These are phyloP conservation scores for Coleophora flavipennella DNA, from an alignment of 2,888 invertebrate genomes.

Conservation along the genomic window DNA sequence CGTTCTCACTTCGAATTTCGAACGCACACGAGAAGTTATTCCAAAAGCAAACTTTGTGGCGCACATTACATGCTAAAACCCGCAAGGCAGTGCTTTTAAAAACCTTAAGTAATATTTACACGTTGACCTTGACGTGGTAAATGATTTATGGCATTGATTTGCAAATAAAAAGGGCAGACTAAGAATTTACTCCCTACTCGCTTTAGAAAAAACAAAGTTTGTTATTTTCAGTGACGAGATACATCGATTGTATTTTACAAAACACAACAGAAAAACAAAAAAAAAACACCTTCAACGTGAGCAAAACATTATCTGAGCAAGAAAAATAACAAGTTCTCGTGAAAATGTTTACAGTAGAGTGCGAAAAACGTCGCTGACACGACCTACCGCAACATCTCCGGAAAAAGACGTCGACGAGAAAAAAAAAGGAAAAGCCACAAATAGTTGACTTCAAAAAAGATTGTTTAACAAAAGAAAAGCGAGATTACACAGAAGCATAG, in stretches of 20 bases:
- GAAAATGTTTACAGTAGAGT: not conserved
- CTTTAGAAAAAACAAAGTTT: too few species aligned
- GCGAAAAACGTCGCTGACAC: constrained; percentile 1
- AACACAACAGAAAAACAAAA: too few species aligned
- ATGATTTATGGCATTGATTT: too few species aligned
- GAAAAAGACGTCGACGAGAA: not conserved
- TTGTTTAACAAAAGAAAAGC: not conserved
- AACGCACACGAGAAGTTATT: not conserved
- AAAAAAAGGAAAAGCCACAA: constrained; percentile 1
- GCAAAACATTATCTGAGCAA: not conserved
- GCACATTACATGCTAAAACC: too few species aligned
- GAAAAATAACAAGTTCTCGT: not conserved
- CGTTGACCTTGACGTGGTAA: too few species aligned
- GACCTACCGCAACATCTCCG: constrained; percentile 6
- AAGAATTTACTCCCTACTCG: too few species aligned
- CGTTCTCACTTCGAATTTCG: not conserved
- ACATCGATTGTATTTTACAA: too few species aligned
- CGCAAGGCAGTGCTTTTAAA: too few species aligned
- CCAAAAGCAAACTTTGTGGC: not conserved
- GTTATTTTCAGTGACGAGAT: too few species aligned
- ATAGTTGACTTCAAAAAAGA: not conserved
- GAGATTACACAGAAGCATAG: constrained; percentile 33
- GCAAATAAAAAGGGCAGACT: too few species aligned
- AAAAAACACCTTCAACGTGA: not conserved
- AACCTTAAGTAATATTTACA: too few species aligned